Base-by-base conservation (phyloP, 30 jellyfish, hydroid and myxozoan genomes). In the Mastigias papua region DNA sequence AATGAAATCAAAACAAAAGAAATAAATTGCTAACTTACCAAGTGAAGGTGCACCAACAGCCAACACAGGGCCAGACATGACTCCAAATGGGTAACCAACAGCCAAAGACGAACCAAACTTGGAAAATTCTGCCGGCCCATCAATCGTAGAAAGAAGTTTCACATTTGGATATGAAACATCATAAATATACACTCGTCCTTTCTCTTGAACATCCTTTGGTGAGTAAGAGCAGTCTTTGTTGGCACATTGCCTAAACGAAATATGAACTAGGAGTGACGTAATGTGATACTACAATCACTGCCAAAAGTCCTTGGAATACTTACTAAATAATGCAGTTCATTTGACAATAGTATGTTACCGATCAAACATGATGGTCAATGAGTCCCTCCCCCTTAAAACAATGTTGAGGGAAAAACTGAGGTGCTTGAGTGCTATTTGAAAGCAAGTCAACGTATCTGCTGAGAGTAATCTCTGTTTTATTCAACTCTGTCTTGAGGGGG, bases 1-100 rank as follows among this genome's bases (percentile, higher is more conserved):
- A 13, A n/a, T 17, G 54, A 0, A 31, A 23, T 22, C 23, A 1
- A 75, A 19, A 75, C 27, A 17, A 9, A 29, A 11, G 63, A 16
- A 57, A 77, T 22, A 26, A 28, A 3, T 15, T 42, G 54, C 54
- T 42, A 54, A 15, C 87, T 48, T 80, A 92, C 98, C 94, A 25
- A 20, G 30, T 10, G 94, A 35, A 3, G 98, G 91, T 11, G 96
- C 96, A 48, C 96, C 85, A 49, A 86, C 98, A 4, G 98, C 98
- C 15, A 92, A 46, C 60, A 92, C 42, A 2, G 88, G 31, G 25
- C 60, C 87, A 7, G 85, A 60, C 16, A 50, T 51, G 27, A 31
- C 34, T 19, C 95, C 94, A 75, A 78, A 92, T 9, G 96, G 97
- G 33, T 13, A 20, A 25, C 98, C 98, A 51, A 81, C 69, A 0